Evolutionary conservation across 2,888 invertebrate species (phyloP).

Genomic region (Desoria tigrina): DNA sequence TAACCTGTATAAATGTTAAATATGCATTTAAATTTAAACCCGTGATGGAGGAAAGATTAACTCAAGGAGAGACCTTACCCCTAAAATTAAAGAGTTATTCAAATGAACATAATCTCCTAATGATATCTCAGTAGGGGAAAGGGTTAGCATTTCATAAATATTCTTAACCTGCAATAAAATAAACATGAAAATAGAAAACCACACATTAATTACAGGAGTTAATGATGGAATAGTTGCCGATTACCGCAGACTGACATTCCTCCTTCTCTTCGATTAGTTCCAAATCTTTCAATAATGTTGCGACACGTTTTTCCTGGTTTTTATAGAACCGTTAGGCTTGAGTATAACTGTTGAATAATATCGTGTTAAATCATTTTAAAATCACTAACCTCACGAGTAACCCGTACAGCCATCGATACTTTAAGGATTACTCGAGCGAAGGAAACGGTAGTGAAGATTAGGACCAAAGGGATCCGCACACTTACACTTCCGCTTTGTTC

Average conservation of each 20-base stretch:
- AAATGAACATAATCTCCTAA: not conserved
- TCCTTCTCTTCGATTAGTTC: not conserved
- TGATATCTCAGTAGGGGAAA: not conserved
- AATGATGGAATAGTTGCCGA: too few species aligned
- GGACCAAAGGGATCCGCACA: not conserved
- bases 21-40: too few species aligned
- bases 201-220: too few species aligned
- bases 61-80: not conserved
- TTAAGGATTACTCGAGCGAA: not conserved
- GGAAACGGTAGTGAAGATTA: not conserved
- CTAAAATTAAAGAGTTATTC: constrained; percentile 1
- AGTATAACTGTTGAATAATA: too few species aligned
- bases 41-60: too few species aligned
- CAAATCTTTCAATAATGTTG: constrained; percentile 3
- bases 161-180: too few species aligned
- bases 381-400: not conserved
- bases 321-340: too few species aligned
- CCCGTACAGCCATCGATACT: not conserved
- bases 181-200: too few species aligned
- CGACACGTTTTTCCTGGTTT: not conserved
- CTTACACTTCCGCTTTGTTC: not conserved
- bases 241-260: not conserved
- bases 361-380: too few species aligned
- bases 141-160: not conserved
- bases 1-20: not conserved